These are phyloP conservation scores for Pseudomyrmex sp. DNA, from an alignment of 1,140 invertebrate species.

Conservation along the genomic window DNA sequence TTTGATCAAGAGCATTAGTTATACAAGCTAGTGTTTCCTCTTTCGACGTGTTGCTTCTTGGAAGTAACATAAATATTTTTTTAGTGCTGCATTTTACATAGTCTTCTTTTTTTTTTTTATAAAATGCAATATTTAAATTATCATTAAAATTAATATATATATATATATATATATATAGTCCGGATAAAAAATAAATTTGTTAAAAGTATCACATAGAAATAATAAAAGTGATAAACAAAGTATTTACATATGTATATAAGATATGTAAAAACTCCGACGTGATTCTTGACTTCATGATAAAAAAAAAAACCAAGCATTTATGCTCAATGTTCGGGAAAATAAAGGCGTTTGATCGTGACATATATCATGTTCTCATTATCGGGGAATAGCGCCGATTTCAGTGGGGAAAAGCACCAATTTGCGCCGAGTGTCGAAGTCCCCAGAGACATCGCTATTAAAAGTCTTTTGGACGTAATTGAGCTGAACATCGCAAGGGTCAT, in stretches of 20 bases:
- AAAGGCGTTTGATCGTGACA: conserved; percentile 53
- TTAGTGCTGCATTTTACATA: too few species aligned
- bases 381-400: conserved; percentile 10
- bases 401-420: conserved; percentile 65
- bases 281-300: background rate
- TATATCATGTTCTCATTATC: conserved; percentile 67
- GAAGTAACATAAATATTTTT: background rate
- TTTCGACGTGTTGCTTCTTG: background rate
- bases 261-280: background rate
- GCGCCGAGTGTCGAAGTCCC: conserved; percentile 57
- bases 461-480: conserved; percentile 68
- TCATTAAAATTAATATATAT: background rate
- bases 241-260: background rate
- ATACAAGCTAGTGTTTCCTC: background rate
- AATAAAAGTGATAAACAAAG: too few species aligned
- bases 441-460: conserved; percentile 63
- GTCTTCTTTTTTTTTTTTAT: background rate
- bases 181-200: background rate
- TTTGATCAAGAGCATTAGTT: background rate
- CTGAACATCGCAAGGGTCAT: conserved; percentile 16
- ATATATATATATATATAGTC: too few species aligned
- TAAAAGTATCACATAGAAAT: background rate
- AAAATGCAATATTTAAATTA: background rate
- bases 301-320: background rate
- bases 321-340: conserved; percentile 43